Conservation (phyloP, 2,797 vertebrate genomes). For the Leptoclinus maculatus region DNA sequence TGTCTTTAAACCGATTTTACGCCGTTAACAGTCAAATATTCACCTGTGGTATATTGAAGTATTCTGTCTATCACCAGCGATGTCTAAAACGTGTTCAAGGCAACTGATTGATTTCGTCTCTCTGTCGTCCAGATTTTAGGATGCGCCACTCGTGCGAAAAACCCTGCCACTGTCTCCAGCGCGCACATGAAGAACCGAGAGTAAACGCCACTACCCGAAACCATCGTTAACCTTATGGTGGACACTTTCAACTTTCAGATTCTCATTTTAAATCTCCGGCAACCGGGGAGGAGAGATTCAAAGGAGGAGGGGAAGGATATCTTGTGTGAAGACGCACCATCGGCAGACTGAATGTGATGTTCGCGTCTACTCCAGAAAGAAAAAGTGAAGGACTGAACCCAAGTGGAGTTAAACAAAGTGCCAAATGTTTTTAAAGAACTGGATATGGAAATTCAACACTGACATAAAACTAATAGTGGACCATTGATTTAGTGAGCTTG, state of each 20-base stretch:
- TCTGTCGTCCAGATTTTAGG: conserved; percentile 38
- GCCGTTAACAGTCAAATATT: no score
- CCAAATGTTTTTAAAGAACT: neutral
- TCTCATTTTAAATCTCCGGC: neutral
- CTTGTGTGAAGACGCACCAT: neutral
- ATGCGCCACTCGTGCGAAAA: conserved; percentile 57
- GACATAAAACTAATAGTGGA: neutral
- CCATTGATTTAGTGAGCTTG: neutral
- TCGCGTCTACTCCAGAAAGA: neutral
- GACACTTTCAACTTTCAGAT: neutral
- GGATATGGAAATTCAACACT: neutral
- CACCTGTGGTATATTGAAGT: neutral
- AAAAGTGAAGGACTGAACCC: neutral
- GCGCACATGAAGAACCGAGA: conserved; percentile 18
- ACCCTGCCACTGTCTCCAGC: conserved; percentile 20
- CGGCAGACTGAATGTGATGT: neutral
- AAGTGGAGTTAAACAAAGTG: neutral
- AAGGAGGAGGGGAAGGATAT: neutral
- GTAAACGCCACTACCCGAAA: neutral
- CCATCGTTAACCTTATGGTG: neutral
- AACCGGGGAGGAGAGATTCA: neutral
- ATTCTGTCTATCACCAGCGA: neutral
- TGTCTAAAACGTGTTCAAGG: neutral
- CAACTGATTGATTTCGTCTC: conserved; percentile 19
- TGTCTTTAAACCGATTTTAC: neutral